Base-by-base conservation (phyloP, 2,888 invertebrate species). In the Cantharis rufa region DNA sequence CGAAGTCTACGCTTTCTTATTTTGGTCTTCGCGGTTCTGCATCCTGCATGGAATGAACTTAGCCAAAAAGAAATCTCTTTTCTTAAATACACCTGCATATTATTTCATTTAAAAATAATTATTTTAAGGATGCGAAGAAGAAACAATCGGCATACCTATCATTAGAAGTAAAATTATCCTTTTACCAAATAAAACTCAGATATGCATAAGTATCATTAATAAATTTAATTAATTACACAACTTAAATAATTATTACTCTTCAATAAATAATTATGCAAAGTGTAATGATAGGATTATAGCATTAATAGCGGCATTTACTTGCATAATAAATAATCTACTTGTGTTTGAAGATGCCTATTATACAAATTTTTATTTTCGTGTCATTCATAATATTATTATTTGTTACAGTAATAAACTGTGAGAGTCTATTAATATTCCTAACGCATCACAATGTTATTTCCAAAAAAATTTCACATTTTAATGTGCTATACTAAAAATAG, bases 401-500 rank as follows among this genome's bases (percentile, higher is more conserved):
- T 48, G 48, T 48, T 48, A 48, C n/a, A n/a, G 48, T 48, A 48
- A 48, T 48, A 48, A 48, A 48, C 48, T 48, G 9, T 7, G n/a
- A 48, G 48, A 48, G 32, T 32, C 48, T 48, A 48, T 48, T 48
- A 48, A 48, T 48, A 48, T 9, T 48, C n/a, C 48, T n/a, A 48
- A 48, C 5, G 48, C 48, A 48, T 48, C 48, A 48, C 48, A 48
- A 48, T 48, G 7, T 48, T 5, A n/a, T 48, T n/a, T 48, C n/a
- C 48, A 48, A 48, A 48, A 48, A 48, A 48, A 48, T 48, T 48
- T 48, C n/a, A 48, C 48, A 48, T 48, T 48, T 48, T 48, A 48
- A 48, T 48, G 48, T 48, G 48, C 48, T 48, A 18, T 27, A 69
- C 48, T 72, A 76, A 70, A 75, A 76, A 72, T 63, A 15, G 61